Percentiles rank a stretch among this genome's conserved stretches.
These are phyloP conservation scores for Aphrophora alni DNA, from an alignment of 2,888 invertebrate genomes.

Conservation along the genomic window DNA sequence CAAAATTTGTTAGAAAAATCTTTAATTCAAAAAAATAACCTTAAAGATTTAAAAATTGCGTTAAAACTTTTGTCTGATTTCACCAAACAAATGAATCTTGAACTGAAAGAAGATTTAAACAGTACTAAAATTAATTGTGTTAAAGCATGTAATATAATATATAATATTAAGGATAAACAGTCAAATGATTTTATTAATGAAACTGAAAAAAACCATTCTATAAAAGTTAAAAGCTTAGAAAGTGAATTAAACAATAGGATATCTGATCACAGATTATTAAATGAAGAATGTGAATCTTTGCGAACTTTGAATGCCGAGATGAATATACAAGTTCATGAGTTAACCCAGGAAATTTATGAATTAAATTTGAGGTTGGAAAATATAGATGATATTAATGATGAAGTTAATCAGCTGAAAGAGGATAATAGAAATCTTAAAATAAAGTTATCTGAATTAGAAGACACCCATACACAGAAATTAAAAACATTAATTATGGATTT, in stretches of 20 bases:
- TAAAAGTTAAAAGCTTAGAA: not conserved
- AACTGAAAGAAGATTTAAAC: conserved; percentile 28
- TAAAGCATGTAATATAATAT: not conserved
- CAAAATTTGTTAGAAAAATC: conserved; percentile 37
- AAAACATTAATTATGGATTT: conserved; percentile 34
- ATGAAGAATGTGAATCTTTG: not conserved
- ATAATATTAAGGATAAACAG: not conserved
- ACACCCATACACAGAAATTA: conserved; percentile 17
- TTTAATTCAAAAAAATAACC: conserved; percentile 8
- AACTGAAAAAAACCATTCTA: not conserved
- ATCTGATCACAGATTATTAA: not conserved
- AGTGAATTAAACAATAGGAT: not conserved
- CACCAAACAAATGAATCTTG: conserved; percentile 33
- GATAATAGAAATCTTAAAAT: conserved; percentile 41
- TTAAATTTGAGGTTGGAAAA: not conserved
- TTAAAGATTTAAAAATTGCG: conserved; percentile 12
- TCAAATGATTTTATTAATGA: not conserved
- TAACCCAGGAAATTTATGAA: not conserved
- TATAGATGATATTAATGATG: not conserved
- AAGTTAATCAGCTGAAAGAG: conserved; percentile 29
- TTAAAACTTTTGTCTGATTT: conserved; percentile 28
- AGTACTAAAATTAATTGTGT: conserved; percentile 16
- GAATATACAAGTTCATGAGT: not conserved
- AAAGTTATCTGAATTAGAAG: conserved; percentile 33
- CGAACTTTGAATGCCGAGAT: not conserved